Evolutionary conservation across 2,888 invertebrate genomes (phyloP), one percentile per base, ranked within the genome.

Genomic region (Mimachlamys varia): DNA sequence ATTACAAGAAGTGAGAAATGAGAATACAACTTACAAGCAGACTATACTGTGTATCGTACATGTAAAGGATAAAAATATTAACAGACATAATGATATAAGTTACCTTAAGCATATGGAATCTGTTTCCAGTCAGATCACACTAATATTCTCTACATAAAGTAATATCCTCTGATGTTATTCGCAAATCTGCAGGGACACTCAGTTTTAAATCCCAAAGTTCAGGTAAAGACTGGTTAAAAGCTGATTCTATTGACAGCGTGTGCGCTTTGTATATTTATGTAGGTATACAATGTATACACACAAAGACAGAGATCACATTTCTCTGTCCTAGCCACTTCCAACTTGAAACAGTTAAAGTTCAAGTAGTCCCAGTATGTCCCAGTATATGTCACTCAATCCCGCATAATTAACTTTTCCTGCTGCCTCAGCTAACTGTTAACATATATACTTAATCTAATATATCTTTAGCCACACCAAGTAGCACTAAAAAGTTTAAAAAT

Each of bases 281-380:
- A 76, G 76, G 33, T 76, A 76, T 76, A 76, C 76, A 76, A 76
- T 76, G 33, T 76, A 76, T 22, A 27, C 33, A 76, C 76, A 76
- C 76, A 76, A 76, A 22, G 22, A 7, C 27, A 15, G 13, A 15
- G 76, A 76, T 76, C 76, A 76, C 76, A 76, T 76, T 76, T 76
- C 76, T 22, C 33, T 76, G 33, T 76, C 76, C 76, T 33, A 76
- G 76, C 76, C 76, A 76, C 76, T 76, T 76, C 76, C 76, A 76
- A 76, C 76, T 76, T 76, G 76, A 76, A 76, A 76, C 76, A 76
- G 76, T 76, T 76, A 76, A 76, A 76, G 76, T 76, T 76, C 76
- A 76, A 76, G 76, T 76, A 76, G 33, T 27, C 27, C 0, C 33
- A 76, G 76, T 76, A 76, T 76, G n/a, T n/a, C n/a, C n/a, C n/a